phyloP scores from a whole-genome alignment of 2,888 invertebrate genomes.

The Dastarcus helophoroides region DNA sequence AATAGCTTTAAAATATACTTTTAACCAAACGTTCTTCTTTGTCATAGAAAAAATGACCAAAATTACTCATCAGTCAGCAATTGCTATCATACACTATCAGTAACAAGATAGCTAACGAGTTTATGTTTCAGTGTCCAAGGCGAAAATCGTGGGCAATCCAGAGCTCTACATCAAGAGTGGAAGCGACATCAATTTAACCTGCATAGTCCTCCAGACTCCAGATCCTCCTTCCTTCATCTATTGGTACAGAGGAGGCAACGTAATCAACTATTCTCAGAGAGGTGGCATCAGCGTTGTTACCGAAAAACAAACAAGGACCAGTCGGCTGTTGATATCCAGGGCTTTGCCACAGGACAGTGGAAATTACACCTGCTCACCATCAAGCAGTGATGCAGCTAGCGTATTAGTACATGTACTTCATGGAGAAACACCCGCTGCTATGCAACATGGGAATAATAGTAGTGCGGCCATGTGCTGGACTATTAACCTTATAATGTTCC shows the following conservation, averaged over 20 bases:
- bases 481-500: conserved; percentile 24
- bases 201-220: conserved; percentile 71
- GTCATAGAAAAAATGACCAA: too few relatives aligned
- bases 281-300: conserved; percentile 80
- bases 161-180: conserved; percentile 82
- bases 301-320: conserved; percentile 73
- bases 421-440: conserved; percentile 38
- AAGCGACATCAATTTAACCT: conserved; percentile 85
- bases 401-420: conserved; percentile 48
- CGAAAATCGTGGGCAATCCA: conserved; percentile 74
- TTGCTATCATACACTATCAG: too few relatives aligned
- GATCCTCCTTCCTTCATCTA: conserved; percentile 70
- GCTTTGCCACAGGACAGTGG: conserved; percentile 72
- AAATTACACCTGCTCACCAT: conserved; percentile 80
- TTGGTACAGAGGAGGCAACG: conserved; percentile 73
- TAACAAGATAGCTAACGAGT: too few relatives aligned
- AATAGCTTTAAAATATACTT: too few relatives aligned
- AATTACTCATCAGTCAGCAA: too few relatives aligned
- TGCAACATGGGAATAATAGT: conserved; percentile 35
- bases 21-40: too few relatives aligned
- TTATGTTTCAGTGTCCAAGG: conserved; percentile 65
- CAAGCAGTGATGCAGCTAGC: conserved; percentile 42
- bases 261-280: conserved; percentile 75
- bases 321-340: conserved; percentile 70
- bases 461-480: conserved; percentile 24